Base-by-base conservation (phyloP, 1,140 invertebrate genomes). In the Panulirus ornatus region DNA sequence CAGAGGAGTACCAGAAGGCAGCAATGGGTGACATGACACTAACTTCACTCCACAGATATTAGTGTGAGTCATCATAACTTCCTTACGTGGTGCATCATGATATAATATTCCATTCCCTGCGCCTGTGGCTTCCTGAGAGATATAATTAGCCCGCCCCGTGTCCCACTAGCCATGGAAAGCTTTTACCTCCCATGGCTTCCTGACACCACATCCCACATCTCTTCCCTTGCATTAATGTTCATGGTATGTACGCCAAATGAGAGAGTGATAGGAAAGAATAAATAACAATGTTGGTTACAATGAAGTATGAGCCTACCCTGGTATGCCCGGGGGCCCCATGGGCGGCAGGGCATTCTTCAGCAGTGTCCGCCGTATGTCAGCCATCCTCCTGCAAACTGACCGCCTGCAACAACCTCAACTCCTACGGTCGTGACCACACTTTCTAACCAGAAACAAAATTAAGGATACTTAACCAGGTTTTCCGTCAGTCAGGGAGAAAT, bases 331-430 rank as follows among this genome's bases (percentile, higher is more conserved):
- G 14, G 82, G 58, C 3, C 70, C 84, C 84, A 85, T 75, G 27
- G 70, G 70, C 1, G 84, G 84, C 47, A 85, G 47, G 42, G 9
- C 16, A 47, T 73, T 75, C 84, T 85, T 85, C 36, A 85, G 40
- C 6, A 85, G 42, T 54, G 42, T n/a, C 6, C 71, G 40, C 22
- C n/a, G 40, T 14, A 73, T 30, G 44, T 34, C 70, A 70, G 54
- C 42, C 82, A 84, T 84, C n/a, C 9, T 66, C 2, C 0, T 6
- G n/a, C n/a, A 2, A n/a, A 58, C 11, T 19, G 0, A 14, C 3
- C 54, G 0, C 5, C 44, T 47, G 5, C 5, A 6, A 5, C 14
- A 5, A 47, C 44, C 5, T 47, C 44, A 47, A 47, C 44, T 14
- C 5, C 44, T 6, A 47, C 44, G 5, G 5, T 14, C 14, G 5